Evolutionary conservation across 2,113 vertebrate genomes (phyloP).

Genomic region (Colistium nudipinnis): DNA sequence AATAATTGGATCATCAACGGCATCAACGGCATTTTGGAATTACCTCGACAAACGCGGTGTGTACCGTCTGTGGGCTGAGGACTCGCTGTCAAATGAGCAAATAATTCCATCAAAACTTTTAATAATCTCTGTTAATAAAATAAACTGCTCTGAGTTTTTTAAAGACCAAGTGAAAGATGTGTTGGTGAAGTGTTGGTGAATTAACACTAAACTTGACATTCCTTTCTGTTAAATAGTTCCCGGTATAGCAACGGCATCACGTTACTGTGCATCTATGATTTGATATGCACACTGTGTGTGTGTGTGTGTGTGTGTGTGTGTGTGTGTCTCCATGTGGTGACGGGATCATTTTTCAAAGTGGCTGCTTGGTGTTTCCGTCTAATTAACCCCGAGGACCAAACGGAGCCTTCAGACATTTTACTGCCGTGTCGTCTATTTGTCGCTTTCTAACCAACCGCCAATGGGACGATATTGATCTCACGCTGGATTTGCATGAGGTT

Average conservation of each 20-base stretch:
- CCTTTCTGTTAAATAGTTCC: neutral
- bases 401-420: slow-evolving; percentile 23
- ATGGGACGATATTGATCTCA: neutral
- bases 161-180: too few species aligned
- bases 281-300: too few species aligned
- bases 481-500: too few species aligned
- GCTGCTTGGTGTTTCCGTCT: slow-evolving; percentile 31
- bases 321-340: slow-evolving; percentile 19
- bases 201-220: neutral
- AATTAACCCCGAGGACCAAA: slow-evolving; percentile 54
- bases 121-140: neutral
- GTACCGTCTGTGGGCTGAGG: neutral
- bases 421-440: slow-evolving; percentile 8
- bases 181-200: neutral
- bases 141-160: too few species aligned
- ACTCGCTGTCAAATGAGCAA: neutral
- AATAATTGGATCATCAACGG: slow-evolving; percentile 22
- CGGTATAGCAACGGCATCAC: slow-evolving; percentile 10
- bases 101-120: slow-evolving; percentile 9
- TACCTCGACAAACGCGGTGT: neutral
- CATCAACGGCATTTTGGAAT: neutral
- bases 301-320: neutral
- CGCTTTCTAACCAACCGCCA: slow-evolving; percentile 33
- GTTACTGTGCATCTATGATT: too few species aligned
- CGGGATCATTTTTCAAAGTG: slow-evolving; percentile 29